Base-by-base conservation (phyloP, 1,140 invertebrate genomes). In the Drosophila auraria region DNA sequence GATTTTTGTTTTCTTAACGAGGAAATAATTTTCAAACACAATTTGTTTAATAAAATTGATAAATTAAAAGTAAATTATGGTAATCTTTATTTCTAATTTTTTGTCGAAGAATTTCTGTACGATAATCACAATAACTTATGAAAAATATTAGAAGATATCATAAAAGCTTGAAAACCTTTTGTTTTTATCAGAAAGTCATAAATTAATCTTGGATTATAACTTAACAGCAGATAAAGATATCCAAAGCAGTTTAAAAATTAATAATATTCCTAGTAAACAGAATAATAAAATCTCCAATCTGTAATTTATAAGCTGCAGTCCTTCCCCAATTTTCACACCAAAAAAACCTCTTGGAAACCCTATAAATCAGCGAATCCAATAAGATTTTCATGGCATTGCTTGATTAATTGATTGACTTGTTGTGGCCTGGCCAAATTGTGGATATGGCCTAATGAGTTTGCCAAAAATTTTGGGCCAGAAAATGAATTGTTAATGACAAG, bases 361-460 rank as follows among this genome's bases (percentile, higher is more conserved):
- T 54, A 63, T 70, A 58, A 72, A 79, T 73, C 61, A 72, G 49
- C 75, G 47, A 30, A 45, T 58, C 62, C 51, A 89, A 87, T 80
- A 45, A 45, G 78, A 81, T 75, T 78, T 78, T 40, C 77, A 78
- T 74, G 50, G 51, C 57, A 54, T 64, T 75, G 79, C 58, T 70
- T 86, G 82, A 82, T 86, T 81, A 73, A 56, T 65, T 73, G 79
- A 80, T 56, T 80, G 76, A 59, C 64, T 76, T 57, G 54, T 57
- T 69, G 56, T 53, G 47, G 69, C 61, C 45, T 62, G 82, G 63
- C 73, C 50, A 60, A 64, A 70, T 47, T 61, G 60, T 56, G 58
- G 58, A 66, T 45, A 42, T 45, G 36, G 59, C 47, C 78, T 87
- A 87, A 87, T 89, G 65, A 84, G 84, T 65, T 78, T 64, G 82